Evolutionary conservation across 1,140 invertebrate species (phyloP).

Genomic region (Euglossa dilemma): DNA sequence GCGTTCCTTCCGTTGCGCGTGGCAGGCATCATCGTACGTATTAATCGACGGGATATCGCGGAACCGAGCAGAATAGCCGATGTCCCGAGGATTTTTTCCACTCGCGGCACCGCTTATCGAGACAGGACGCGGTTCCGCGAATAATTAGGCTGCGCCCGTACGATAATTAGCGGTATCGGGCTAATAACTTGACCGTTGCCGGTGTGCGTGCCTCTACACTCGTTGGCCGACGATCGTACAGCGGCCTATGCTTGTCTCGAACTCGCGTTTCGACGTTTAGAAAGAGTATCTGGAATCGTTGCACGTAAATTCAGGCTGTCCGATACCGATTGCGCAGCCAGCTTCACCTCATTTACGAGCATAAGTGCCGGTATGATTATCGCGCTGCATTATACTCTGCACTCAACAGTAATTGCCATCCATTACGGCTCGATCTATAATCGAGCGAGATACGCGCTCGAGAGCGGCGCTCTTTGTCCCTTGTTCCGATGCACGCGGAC

Average conservation of each 20-base stretch:
- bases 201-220: neutral
- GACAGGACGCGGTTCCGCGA: neutral
- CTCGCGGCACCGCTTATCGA: neutral
- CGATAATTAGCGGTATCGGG: neutral
- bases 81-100: neutral
- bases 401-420: conserved; percentile 68
- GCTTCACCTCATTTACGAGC: conserved; percentile 40
- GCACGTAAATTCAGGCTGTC: conserved; percentile 1
- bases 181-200: neutral
- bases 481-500: conserved; percentile 47
- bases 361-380: conserved; percentile 63
- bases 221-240: neutral
- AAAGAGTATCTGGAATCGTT: conserved; percentile 18
- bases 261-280: no score
- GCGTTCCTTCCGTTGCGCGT: neutral
- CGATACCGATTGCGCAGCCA: conserved; percentile 29
- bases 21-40: neutral
- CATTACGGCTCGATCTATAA: conserved; percentile 65
- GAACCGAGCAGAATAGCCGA: neutral
- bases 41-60: neutral
- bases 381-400: conserved; percentile 65
- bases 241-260: no score
- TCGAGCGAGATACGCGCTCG: conserved; percentile 52
- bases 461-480: conserved; percentile 60
- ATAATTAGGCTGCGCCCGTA: neutral